Conservation (phyloP, 2,797 vertebrate species). For the Lagocephalus sceleratus region DNA sequence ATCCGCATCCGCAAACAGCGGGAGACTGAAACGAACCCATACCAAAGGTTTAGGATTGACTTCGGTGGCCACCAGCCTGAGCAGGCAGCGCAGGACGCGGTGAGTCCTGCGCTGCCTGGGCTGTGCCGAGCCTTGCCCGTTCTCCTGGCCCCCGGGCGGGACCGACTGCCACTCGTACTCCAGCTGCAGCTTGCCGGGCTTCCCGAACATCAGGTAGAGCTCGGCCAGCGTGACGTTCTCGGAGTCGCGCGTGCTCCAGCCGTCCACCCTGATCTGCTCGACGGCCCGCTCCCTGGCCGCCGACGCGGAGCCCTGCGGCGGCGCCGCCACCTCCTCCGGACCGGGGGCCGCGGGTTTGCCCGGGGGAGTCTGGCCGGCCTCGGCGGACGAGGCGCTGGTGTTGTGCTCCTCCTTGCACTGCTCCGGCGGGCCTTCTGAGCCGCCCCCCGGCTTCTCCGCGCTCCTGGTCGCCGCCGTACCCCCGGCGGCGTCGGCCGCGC, state of each 20-base stretch:
- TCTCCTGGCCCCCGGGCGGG: conserved; percentile 37
- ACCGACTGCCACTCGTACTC: conserved; percentile 93
- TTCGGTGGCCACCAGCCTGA: conserved; percentile 91
- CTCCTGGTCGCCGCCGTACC: conserved; percentile 58
- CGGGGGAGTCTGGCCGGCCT: conserved; percentile 43
- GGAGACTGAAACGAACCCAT: conserved; percentile 8
- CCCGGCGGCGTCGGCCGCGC: conserved; percentile 24
- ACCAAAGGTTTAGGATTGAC: conserved; percentile 93
- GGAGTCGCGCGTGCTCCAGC: conserved; percentile 87
- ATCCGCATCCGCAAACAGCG: not conserved
- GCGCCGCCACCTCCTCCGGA: conserved; percentile 50
- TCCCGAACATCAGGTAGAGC: conserved; percentile 99
- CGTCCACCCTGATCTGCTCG: conserved; percentile 88
- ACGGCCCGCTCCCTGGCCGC: conserved; percentile 69
- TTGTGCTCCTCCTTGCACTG: conserved; percentile 63
- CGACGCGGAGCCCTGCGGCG: conserved; percentile 48
- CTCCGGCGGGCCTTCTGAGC: conserved; percentile 68
- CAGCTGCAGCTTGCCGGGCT: conserved; percentile 92
- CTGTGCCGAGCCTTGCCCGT: conserved; percentile 40
- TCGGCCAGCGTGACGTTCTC: conserved; percentile 96
- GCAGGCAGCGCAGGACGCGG: conserved; percentile 86
- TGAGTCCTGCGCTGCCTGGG: conserved; percentile 76
- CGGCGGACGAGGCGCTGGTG: conserved; percentile 49
- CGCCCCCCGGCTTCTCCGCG: conserved; percentile 45
- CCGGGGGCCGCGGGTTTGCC: conserved; percentile 22